Evolutionary conservation across 2,888 invertebrate species (phyloP), one percentile per base, ranked within the genome.

Genomic region (Microctonus hyperodae): DNA sequence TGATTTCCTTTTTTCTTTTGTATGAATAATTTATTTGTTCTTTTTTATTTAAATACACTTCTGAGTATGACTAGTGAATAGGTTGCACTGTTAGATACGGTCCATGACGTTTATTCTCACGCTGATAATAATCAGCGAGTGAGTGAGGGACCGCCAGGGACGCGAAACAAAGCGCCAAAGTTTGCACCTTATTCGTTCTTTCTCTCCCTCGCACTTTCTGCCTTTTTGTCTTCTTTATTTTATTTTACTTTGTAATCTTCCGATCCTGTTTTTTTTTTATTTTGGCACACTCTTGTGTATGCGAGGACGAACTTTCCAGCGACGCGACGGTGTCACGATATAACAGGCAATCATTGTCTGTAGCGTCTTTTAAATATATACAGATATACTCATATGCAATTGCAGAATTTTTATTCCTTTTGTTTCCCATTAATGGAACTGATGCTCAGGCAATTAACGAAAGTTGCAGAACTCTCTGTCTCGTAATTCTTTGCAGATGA

Each of bases 101-200:
- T 75, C 71, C 76, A 73, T 71, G 72, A 72, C 72, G 74, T 78
- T 79, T 79, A 44, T 44, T 44, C 78, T 76, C 79, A 79, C 79
- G 76, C 73, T 75, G 74, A 77, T 78, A 78, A 79, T 79, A 78
- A 79, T 79, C 78, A 75, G 75, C 69, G 28, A 28, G 68, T 58
- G 56, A 61, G 51, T 60, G 33, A 48, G 48, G 53, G 23, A 55
- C 53, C 56, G 33, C 22, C 23, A 16, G 48, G 33, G 48, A 50
- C 44, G 50, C 10, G 22, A 50, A 48, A 31, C 16, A 10, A 50
- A 20, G 23, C 28, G 55, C 55, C 31, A 37, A 57, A 67, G 56
- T 66, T 66, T 66, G 62, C 61, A 62, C 48, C 48, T 55, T 22
- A 25, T 7, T 28, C 28, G 3, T 7, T 28, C n/a, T 16, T 37